Percentiles rank a stretch among this genome's conserved stretches.
phyloP scores from a whole-genome alignment of 2,888 invertebrate genomes.

The Leucania comma region DNA sequence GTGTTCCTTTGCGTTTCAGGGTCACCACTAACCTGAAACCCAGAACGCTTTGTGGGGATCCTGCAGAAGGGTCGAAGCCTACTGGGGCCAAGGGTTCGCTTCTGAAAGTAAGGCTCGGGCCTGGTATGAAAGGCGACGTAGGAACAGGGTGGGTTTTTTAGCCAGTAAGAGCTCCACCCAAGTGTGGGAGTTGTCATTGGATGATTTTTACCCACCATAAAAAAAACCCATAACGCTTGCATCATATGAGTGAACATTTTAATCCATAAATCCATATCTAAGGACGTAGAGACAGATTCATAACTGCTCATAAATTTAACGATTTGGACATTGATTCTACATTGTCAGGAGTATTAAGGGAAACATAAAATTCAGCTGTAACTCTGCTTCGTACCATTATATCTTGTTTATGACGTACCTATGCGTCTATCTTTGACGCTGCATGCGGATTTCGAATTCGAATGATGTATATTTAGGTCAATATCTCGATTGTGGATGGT shows the following conservation, averaged over 20 bases:
- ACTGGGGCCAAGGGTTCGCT: too few relatives aligned
- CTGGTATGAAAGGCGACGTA: too few relatives aligned
- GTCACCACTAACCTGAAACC: too few relatives aligned
- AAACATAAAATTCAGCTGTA: slow-evolving; percentile 42
- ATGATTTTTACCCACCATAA: background rate
- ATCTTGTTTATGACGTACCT: slow-evolving; percentile 52
- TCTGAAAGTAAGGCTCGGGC: too few relatives aligned
- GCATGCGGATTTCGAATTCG: slow-evolving; percentile 36
- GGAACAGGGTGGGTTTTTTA: too few relatives aligned
- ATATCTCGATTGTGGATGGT: slow-evolving; percentile 41
- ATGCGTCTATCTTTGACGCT: slow-evolving; percentile 42
- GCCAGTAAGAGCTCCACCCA: too few relatives aligned
- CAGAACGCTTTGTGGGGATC: too few relatives aligned
- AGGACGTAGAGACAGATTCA: slow-evolving; percentile 17
- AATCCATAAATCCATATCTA: slow-evolving; percentile 17
- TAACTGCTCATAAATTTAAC: slow-evolving; percentile 45
- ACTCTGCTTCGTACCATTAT: slow-evolving; percentile 36
- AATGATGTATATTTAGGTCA: slow-evolving; percentile 51
- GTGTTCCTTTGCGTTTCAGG: too few relatives aligned
- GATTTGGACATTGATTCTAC: slow-evolving; percentile 41
- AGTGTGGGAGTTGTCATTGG: too few relatives aligned
- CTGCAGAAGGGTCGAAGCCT: too few relatives aligned
- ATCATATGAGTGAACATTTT: background rate
- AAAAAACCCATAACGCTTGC: background rate
- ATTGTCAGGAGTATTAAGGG: slow-evolving; percentile 40